Evolutionary conservation across 1,140 invertebrate genomes (phyloP).

Genomic region (Diprion similis): DNA sequence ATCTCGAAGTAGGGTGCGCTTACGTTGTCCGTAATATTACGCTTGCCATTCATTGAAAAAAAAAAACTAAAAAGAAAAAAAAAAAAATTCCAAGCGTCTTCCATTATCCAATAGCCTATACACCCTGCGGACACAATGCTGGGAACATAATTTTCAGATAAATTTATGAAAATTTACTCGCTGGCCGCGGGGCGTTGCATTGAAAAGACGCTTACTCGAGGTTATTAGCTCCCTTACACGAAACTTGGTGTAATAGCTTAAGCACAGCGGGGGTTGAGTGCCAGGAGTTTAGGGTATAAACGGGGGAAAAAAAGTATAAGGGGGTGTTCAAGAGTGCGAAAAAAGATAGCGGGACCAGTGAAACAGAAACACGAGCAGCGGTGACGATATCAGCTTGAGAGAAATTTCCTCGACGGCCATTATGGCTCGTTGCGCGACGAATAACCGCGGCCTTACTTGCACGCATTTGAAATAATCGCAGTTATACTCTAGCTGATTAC

Average conservation of each 20-base stretch:
- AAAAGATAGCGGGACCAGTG: not conserved
- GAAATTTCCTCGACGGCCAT: too few species aligned
- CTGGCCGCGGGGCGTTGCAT: not conserved
- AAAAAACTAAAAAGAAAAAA: too few species aligned
- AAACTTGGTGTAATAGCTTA: conserved; percentile 9
- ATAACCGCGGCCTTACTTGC: too few species aligned
- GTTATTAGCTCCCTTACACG: conserved; percentile 15
- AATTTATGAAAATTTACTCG: conserved; percentile 20
- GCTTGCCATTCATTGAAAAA: too few species aligned
- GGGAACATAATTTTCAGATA: not conserved
- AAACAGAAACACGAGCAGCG: not conserved
- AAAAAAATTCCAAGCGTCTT: too few species aligned
- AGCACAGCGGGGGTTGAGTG: not conserved
- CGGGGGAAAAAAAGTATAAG: not conserved
- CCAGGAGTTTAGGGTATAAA: not conserved
- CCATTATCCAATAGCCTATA: not conserved
- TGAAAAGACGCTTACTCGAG: not conserved
- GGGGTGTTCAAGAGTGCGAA: too few species aligned
- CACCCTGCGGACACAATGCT: not conserved
- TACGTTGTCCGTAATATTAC: too few species aligned
- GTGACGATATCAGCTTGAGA: not conserved
- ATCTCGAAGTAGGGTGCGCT: too few species aligned
- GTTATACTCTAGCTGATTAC: too few species aligned
- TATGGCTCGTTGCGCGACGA: too few species aligned
- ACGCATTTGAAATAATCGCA: too few species aligned